These are phyloP conservation scores for Globodera rostochiensis DNA, from an alignment of 1,140 invertebrate genomes.

Conservation along the genomic window DNA sequence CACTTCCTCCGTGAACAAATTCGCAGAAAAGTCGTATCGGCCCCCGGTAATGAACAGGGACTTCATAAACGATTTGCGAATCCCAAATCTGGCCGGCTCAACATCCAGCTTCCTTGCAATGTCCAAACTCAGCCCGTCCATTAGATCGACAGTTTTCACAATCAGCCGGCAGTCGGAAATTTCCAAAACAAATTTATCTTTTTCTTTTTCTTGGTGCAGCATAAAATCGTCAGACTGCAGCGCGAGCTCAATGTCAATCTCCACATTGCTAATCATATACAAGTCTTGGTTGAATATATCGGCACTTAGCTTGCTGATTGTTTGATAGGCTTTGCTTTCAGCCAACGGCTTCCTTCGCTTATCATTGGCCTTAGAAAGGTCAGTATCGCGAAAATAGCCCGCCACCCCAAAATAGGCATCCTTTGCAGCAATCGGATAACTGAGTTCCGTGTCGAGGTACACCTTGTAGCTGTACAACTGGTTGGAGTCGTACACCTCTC, in stretches of 20 bases:
- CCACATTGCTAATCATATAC: conserved; percentile 10
- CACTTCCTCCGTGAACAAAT: conserved; percentile 34
- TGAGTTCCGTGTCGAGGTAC: conserved; percentile 2
- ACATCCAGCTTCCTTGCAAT: background rate
- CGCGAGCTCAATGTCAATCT: conserved; percentile 10
- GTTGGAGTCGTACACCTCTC: conserved; percentile 15
- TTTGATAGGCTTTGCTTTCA: background rate
- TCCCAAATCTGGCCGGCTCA: conserved; percentile 26
- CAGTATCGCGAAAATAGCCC: conserved; percentile 3
- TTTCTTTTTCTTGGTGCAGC: background rate
- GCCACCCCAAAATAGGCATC: background rate
- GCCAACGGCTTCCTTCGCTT: background rate
- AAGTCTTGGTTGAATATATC: conserved; percentile 20
- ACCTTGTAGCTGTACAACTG: conserved; percentile 9
- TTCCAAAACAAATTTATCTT: background rate
- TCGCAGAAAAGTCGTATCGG: conserved; percentile 14
- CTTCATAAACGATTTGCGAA: conserved; percentile 27
- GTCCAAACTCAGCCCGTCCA: conserved; percentile 30
- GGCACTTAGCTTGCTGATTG: background rate
- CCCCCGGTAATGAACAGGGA: conserved; percentile 22
- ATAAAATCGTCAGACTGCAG: conserved; percentile 12
- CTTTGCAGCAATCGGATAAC: background rate
- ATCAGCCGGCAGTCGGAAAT: background rate
- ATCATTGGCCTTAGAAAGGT: background rate
- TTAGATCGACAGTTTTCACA: conserved; percentile 23